These are phyloP conservation scores for Amblyjoppa fuscipennis DNA, from an alignment of 2,888 invertebrate species.

Conservation along the genomic window DNA sequence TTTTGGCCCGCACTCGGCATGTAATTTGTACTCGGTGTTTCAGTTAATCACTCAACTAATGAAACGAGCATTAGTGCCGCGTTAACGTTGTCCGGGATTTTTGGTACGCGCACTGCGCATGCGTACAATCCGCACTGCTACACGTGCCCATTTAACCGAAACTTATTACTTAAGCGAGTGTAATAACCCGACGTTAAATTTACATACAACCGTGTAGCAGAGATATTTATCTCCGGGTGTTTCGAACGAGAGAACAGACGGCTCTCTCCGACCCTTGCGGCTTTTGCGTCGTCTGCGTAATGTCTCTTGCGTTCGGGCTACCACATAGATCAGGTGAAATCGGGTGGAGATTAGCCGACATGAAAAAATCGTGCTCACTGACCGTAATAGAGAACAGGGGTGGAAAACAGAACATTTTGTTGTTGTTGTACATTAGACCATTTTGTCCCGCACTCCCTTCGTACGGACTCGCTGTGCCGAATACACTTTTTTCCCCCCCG, in stretches of 20 bases:
- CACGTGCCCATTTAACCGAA: not conserved
- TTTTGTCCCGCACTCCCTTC: too few relatives aligned
- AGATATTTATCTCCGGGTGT: slow-evolving; percentile 2
- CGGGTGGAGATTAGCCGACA: slow-evolving; percentile 1
- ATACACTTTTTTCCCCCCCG: too few relatives aligned
- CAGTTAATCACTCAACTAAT: not conserved
- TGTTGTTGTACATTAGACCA: too few relatives aligned
- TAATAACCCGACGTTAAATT: slow-evolving; percentile 19
- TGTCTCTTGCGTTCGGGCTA: not conserved
- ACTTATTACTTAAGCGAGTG: slow-evolving; percentile 1
- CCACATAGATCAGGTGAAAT: not conserved
- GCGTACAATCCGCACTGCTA: not conserved
- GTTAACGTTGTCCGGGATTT: slow-evolving; percentile 13
- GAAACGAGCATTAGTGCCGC: slow-evolving; percentile 3
- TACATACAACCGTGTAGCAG: slow-evolving; percentile 1
- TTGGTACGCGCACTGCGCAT: not conserved
- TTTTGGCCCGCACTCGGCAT: too few relatives aligned
- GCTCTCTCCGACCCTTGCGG: not conserved
- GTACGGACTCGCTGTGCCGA: too few relatives aligned
- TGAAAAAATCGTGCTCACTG: not conserved
- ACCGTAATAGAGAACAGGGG: not conserved
- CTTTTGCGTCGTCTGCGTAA: not conserved
- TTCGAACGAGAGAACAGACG: not conserved
- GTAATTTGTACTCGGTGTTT: not conserved
- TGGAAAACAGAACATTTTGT: too few relatives aligned